A percentile compares a stretch with the other conserved stretches of the same genome.
phyloP scores from a whole-genome alignment of 2,113 vertebrate species.

The Sterna hirundo region DNA sequence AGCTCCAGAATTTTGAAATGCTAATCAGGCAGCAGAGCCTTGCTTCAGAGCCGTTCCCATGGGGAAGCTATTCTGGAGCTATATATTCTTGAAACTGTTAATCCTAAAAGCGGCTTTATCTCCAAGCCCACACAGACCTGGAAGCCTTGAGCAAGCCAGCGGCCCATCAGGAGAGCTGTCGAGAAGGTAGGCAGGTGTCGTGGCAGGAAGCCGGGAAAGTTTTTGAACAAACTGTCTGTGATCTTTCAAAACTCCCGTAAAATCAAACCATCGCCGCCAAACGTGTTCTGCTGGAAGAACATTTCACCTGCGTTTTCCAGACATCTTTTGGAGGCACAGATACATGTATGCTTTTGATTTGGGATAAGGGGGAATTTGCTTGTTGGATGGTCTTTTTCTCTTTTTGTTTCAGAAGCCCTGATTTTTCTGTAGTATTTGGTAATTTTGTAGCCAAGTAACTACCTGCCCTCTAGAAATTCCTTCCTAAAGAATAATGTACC shows the following conservation, averaged over 20 bases:
- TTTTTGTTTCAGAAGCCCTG: not conserved
- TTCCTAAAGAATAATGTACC: not conserved
- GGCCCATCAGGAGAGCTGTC: not conserved
- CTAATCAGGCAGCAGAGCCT: slow-evolving; percentile 2
- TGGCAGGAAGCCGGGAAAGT: not conserved
- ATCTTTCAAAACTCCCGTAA: not conserved
- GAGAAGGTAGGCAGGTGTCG: not conserved
- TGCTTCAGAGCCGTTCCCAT: not conserved
- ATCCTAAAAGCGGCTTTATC: slow-evolving; percentile 7
- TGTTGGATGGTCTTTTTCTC: not conserved
- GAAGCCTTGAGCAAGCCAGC: not conserved
- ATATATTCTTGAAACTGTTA: not conserved
- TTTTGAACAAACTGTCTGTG: not conserved
- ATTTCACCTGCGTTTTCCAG: not conserved
- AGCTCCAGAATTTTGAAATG: slow-evolving; percentile 17
- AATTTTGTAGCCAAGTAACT: slow-evolving; percentile 7
- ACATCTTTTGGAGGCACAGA: not conserved
- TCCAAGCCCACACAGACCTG: slow-evolving; percentile 19
- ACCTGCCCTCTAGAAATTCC: not conserved
- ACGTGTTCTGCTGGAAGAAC: not conserved
- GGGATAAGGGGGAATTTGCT: not conserved
- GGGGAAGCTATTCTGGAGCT: slow-evolving; percentile 39
- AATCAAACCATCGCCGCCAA: not conserved
- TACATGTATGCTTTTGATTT: not conserved
- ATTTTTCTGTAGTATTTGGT: not conserved